Evolutionary conservation across 2,797 vertebrate genomes (phyloP).

Genomic region (Sylvilagus floridanus): DNA sequence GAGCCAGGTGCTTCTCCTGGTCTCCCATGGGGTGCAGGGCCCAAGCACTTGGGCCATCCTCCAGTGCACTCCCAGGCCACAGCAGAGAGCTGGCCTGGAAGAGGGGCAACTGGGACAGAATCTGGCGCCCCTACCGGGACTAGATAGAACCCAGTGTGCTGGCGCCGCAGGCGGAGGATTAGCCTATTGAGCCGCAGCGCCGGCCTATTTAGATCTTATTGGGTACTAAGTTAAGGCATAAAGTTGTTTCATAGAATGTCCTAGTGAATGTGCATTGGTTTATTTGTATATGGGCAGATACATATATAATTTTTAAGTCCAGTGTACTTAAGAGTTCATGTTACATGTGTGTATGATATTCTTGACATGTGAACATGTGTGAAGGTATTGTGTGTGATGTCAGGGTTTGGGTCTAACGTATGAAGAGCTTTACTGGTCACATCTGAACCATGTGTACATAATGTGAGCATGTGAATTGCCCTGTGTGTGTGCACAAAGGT

Average conservation of each 20-base stretch:
- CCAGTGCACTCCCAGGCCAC: no score
- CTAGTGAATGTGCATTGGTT: neutral
- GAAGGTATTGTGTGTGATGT: neutral
- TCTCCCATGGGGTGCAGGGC: no score
- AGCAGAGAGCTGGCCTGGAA: no score
- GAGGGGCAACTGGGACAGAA: no score
- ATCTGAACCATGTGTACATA: neutral
- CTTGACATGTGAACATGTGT: neutral
- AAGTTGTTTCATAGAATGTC: neutral
- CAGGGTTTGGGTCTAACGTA: neutral
- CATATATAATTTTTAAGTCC: neutral
- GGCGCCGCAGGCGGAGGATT: no score
- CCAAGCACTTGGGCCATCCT: no score
- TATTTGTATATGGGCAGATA: conserved; percentile 25
- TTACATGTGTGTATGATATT: neutral
- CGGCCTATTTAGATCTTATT: neutral
- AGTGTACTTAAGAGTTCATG: neutral
- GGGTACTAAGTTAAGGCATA: conserved; percentile 19
- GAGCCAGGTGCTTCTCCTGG: no score
- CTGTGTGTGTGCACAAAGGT: neutral
- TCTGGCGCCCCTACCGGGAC: no score
- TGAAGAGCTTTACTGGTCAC: conserved; percentile 2
- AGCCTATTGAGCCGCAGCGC: no score
- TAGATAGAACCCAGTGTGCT: no score
- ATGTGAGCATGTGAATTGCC: neutral